Evolutionary conservation across 37 sponge, comb jelly and placozoan genomes (phyloP).

Genomic region (Theonella swinhoei): DNA sequence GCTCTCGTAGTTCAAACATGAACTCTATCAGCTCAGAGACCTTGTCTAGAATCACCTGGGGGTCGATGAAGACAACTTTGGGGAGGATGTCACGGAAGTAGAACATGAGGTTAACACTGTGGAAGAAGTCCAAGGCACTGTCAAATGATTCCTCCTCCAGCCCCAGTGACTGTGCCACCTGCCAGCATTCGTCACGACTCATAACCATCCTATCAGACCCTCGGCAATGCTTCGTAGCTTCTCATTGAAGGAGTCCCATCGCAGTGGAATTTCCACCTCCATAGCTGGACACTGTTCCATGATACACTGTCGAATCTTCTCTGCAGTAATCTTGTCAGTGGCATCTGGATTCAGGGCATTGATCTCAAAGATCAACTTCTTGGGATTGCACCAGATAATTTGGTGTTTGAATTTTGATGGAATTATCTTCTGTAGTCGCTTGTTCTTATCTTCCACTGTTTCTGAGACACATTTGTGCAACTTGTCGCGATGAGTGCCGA

Average conservation of each 20-base stretch:
- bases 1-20: background rate
- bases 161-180: background rate
- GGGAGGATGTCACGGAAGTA: background rate
- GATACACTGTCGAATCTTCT: too few relatives aligned
- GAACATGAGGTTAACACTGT: background rate
- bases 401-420: too few relatives aligned
- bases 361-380: too few relatives aligned
- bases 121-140: background rate
- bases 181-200: background rate
- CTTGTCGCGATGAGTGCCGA: too few relatives aligned
- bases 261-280: background rate
- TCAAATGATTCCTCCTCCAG: background rate
- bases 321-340: too few relatives aligned
- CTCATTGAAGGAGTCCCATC: background rate
- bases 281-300: too few relatives aligned
- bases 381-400: too few relatives aligned
- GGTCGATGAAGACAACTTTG: background rate
- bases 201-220: background rate
- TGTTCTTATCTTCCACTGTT: too few relatives aligned
- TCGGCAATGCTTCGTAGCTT: background rate
- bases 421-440: too few relatives aligned
- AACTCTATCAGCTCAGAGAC: background rate
- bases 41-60: background rate
- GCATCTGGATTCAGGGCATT: too few relatives aligned
- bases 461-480: too few relatives aligned